Base-by-base conservation (phyloP, 2,888 invertebrate genomes). In the Acrobasis repandana region DNA sequence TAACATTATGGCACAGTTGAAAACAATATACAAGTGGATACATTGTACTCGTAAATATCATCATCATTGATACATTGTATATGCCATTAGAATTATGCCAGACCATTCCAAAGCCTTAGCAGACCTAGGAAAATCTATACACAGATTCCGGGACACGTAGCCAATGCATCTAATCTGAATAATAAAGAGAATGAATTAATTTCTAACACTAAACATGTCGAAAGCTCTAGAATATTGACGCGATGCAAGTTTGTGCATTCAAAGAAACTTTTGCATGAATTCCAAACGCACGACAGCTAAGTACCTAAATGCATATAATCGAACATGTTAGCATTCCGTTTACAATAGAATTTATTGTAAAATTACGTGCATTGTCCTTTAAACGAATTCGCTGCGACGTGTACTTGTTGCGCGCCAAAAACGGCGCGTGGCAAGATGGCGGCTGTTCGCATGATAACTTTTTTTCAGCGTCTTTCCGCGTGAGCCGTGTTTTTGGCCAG, bases 401-500 rank as follows among this genome's bases (percentile, higher is more conserved):
- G 49, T 47, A 58, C 48, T 64, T 69, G 73, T 71, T 74, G 75
- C 75, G 76, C 77, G 80, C 79, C 80, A 80, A 80, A 54, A 77
- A 70, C 72, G 73, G 74, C 87, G 83, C 86, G 87, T 86, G 86
- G 81, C 88, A 88, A 87, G 73, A 88, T 88, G 86, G 86, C 82
- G 60, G 74, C 67, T 58, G 67, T 67, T 69, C 28, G 73, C 67
- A 73, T 70, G 66, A 68, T 72, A 78, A 79, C 83, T 89, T 86
- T 87, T 90, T 85, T 77, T 76, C 81, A 76, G 73, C 79, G 74
- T 85, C 82, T 89, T 90, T 89, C 88, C 91, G 87, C 84, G 87
- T 85, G 82, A 82, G 77, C 83, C 80, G 86, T 83, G 88, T 82
- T 90, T 90, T 91, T 91, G 91, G 91, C 91, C 88, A 85, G 82